Conservation (phyloP, 1,140 invertebrate species). For the Drosophila tropicalis region DNA sequence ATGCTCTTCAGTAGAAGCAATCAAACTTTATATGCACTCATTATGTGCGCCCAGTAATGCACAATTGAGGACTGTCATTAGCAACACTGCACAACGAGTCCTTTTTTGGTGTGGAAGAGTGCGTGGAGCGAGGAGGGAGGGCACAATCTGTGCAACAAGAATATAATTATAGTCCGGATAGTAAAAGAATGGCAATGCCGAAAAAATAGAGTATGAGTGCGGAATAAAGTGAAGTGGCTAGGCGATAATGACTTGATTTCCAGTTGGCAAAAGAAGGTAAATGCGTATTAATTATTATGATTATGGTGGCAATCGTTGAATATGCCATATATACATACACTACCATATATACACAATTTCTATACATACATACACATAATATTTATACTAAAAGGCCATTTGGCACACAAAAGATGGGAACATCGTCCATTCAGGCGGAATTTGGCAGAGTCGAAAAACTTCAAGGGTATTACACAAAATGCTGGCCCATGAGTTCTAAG, state of each 20-base stretch:
- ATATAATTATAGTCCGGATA: slow-evolving; percentile 59
- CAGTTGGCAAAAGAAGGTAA: slow-evolving; percentile 48
- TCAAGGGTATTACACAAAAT: slow-evolving; percentile 68
- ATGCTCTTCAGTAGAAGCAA: slow-evolving; percentile 25
- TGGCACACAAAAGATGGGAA: slow-evolving; percentile 8
- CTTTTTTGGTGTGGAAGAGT: slow-evolving; percentile 12
- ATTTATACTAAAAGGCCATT: slow-evolving; percentile 8
- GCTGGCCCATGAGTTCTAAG: slow-evolving; percentile 56
- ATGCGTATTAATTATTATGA: slow-evolving; percentile 67
- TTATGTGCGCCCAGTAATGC: slow-evolving; percentile 43
- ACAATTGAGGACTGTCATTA: slow-evolving; percentile 53
- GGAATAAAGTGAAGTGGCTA: slow-evolving; percentile 31
- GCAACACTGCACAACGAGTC: slow-evolving; percentile 38
- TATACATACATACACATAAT: background rate
- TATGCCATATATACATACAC: slow-evolving; percentile 36
- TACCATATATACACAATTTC: background rate
- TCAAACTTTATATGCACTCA: slow-evolving; percentile 63
- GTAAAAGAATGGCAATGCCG: background rate
- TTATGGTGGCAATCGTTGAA: slow-evolving; percentile 47
- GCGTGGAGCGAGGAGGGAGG: background rate
- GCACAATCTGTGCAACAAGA: slow-evolving; percentile 51
- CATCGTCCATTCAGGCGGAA: slow-evolving; percentile 54
- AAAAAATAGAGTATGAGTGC: too few species aligned
- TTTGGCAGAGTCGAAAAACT: slow-evolving; percentile 69
- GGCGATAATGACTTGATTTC: slow-evolving; percentile 70